Conservation (phyloP, 2,113 vertebrate genomes). For the Cyphomyrus discorhynchus region DNA sequence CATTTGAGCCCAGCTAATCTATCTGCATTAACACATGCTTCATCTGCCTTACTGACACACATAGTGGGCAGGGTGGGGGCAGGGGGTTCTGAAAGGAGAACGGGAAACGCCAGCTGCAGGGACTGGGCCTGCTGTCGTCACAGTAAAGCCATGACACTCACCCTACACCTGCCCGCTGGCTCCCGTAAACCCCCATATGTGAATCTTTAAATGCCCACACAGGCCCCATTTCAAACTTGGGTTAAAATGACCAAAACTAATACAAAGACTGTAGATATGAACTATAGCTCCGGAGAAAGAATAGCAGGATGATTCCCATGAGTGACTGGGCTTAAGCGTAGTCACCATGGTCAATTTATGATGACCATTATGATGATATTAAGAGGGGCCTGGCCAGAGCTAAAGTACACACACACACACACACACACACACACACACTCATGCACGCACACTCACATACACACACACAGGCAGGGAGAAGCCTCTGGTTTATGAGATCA, state of each 20-base stretch:
- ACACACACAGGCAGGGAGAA: neutral
- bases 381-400: neutral
- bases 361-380: neutral
- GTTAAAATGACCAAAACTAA: neutral
- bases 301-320: neutral
- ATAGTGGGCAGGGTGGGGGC: neutral
- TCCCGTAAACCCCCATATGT: neutral
- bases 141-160: neutral
- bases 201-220: neutral
- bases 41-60: conserved; percentile 19
- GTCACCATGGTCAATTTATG: neutral
- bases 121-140: neutral
- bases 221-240: neutral
- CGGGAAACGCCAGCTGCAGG: neutral
- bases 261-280: neutral
- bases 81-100: neutral
- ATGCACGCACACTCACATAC: neutral
- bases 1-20: conserved; percentile 17
- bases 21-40: conserved; percentile 16
- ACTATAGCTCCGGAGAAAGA: neutral
- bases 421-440: neutral
- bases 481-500: neutral
- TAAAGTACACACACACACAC: neutral
- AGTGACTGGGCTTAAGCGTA: neutral
- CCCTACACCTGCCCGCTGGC: neutral